phyloP scores from a whole-genome alignment of 2,888 invertebrate genomes.

The Temnothorax rugatulus region DNA sequence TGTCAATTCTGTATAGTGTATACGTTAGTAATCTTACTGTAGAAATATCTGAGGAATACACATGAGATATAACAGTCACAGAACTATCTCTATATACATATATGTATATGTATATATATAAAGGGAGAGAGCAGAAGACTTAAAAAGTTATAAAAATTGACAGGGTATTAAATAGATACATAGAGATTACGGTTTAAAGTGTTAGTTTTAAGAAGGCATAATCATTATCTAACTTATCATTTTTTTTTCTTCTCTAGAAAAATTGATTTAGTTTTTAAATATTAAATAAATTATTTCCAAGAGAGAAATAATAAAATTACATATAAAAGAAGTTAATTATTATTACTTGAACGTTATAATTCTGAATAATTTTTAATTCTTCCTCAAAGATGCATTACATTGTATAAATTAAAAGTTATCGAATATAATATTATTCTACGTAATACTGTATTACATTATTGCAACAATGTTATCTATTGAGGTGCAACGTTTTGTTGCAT shows the following conservation, averaged over 20 bases:
- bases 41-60: slow-evolving; percentile 27
- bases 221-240: not conserved
- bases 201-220: not conserved
- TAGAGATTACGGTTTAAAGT: not conserved
- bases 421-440: slow-evolving; percentile 26
- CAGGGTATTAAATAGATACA: not conserved
- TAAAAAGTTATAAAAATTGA: slow-evolving; percentile 4
- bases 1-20: slow-evolving; percentile 42
- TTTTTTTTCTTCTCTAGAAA: not conserved
- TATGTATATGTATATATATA: not conserved
- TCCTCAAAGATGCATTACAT: not conserved
- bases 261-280: slow-evolving; percentile 11
- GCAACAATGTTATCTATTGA: slow-evolving; percentile 39
- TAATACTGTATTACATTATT: slow-evolving; percentile 42
- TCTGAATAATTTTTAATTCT: slow-evolving; percentile 12
- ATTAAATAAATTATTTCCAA: slow-evolving; percentile 4
- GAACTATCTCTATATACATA: slow-evolving; percentile 6
- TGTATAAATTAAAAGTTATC: slow-evolving; percentile 32
- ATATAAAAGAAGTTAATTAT: not conserved
- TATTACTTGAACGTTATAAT: not conserved
- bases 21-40: slow-evolving; percentile 35
- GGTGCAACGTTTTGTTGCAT: slow-evolving; percentile 15
- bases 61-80: slow-evolving; percentile 11
- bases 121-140: not conserved
- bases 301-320: not conserved